A percentile compares a stretch with the other conserved stretches of the same genome.
Evolutionary conservation across 1,140 invertebrate species (phyloP).

Genomic region (Palaemon carinicauda): DNA sequence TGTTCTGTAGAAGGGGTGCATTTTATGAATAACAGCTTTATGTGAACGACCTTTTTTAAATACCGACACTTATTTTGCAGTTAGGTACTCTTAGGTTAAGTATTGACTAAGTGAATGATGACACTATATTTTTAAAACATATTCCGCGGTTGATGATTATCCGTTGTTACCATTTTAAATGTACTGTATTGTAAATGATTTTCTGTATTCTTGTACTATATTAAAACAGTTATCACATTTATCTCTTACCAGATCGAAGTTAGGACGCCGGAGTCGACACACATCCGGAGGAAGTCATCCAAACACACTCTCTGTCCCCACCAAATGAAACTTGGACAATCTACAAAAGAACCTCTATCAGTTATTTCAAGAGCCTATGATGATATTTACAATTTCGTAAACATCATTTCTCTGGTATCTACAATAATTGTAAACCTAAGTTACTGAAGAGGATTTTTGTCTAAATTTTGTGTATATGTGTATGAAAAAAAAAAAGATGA

Average conservation of each 20-base stretch:
- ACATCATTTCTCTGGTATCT: neutral
- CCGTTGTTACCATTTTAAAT: too few species aligned
- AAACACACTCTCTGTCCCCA: conserved; percentile 51
- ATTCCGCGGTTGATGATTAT: too few species aligned
- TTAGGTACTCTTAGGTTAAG: too few species aligned
- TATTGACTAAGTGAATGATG: too few species aligned
- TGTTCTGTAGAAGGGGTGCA: too few species aligned
- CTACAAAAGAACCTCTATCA: neutral
- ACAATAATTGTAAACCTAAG: neutral
- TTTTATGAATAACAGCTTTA: too few species aligned
- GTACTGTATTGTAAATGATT: too few species aligned
- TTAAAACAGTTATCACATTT: neutral
- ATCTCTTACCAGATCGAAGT: conserved; percentile 39
- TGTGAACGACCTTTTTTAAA: too few species aligned
- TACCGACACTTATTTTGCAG: too few species aligned
- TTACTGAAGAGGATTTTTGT: neutral
- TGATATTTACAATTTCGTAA: neutral
- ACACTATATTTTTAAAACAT: too few species aligned
- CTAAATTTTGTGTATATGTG: neutral
- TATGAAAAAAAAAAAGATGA: neutral
- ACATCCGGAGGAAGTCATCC: conserved; percentile 57
- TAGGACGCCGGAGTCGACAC: conserved; percentile 54
- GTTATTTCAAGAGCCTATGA: neutral
- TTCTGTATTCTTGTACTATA: too few species aligned
- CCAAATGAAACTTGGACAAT: conserved; percentile 44